phyloP scores from a whole-genome alignment of 1,140 invertebrate genomes.

The Oedothorax gibbosus region DNA sequence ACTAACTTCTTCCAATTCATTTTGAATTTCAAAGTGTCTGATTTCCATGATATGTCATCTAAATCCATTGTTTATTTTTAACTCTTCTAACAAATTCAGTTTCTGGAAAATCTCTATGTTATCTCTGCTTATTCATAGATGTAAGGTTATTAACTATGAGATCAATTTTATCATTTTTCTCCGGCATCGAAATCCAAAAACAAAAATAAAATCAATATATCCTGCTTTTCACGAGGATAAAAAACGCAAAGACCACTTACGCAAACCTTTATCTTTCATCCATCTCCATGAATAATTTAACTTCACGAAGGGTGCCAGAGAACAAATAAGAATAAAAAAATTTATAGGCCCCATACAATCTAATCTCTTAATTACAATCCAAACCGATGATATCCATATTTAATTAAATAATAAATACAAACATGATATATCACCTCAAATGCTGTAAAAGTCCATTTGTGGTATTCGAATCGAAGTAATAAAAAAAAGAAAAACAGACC shows the following conservation, averaged over 20 bases:
- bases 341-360: slow-evolving; percentile 2
- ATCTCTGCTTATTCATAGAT: too few relatives aligned
- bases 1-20: too few relatives aligned
- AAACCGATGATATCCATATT: slow-evolving; percentile 15
- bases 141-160: too few relatives aligned
- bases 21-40: too few relatives aligned
- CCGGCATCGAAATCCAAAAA: too few relatives aligned
- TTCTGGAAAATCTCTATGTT: too few relatives aligned
- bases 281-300: too few relatives aligned
- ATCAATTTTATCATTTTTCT: too few relatives aligned
- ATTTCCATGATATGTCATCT: too few relatives aligned
- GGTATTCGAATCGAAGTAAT: slow-evolving; percentile 17
- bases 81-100: too few relatives aligned
- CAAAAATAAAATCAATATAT: not conserved
- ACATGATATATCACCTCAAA: slow-evolving; percentile 15
- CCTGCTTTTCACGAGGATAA: not conserved
- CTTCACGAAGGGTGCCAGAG: too few relatives aligned
- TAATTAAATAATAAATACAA: slow-evolving; percentile 8
- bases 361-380: slow-evolving; percentile 27
- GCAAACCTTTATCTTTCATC: not conserved
- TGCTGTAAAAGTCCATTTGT: slow-evolving; percentile 37
- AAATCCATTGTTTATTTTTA: too few relatives aligned
- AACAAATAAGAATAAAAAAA: not conserved
- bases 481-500: slow-evolving; percentile 12
- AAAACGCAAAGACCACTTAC: not conserved